Evolutionary conservation across 1,140 invertebrate species (phyloP).

Genomic region (Nasonia longicornis): DNA sequence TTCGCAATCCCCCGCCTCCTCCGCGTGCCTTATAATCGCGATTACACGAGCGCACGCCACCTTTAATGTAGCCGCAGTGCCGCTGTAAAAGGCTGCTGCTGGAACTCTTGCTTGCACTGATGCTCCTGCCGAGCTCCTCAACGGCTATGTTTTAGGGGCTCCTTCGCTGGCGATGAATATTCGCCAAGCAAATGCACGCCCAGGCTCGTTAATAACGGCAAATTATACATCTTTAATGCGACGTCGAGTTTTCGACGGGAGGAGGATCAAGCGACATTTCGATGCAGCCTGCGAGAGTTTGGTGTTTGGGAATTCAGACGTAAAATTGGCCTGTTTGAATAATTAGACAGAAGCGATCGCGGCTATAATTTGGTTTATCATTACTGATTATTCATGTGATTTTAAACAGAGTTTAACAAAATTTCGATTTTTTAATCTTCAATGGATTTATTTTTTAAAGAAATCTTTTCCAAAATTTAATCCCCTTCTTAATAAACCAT

Average conservation of each 20-base stretch:
- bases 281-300: neutral
- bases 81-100: too few species aligned
- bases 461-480: too few species aligned
- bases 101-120: neutral
- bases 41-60: neutral
- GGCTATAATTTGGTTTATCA: too few species aligned
- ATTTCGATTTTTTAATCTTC: too few species aligned
- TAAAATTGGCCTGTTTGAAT: too few species aligned
- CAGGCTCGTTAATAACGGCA: conserved; percentile 1
- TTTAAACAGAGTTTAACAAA: too few species aligned
- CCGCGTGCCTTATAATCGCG: neutral
- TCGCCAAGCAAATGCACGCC: neutral
- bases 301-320: neutral
- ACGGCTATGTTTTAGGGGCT: neutral
- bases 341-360: too few species aligned
- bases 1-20: neutral
- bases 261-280: too few species aligned
- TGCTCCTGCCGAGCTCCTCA: neutral
- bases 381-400: too few species aligned
- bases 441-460: too few species aligned
- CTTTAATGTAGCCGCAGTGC: neutral
- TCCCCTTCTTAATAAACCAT: too few species aligned
- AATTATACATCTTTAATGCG: neutral
- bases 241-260: neutral
- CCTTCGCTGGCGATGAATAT: neutral